phyloP scores from a whole-genome alignment of 1,140 invertebrate species.

The Psilanteris sp. region DNA sequence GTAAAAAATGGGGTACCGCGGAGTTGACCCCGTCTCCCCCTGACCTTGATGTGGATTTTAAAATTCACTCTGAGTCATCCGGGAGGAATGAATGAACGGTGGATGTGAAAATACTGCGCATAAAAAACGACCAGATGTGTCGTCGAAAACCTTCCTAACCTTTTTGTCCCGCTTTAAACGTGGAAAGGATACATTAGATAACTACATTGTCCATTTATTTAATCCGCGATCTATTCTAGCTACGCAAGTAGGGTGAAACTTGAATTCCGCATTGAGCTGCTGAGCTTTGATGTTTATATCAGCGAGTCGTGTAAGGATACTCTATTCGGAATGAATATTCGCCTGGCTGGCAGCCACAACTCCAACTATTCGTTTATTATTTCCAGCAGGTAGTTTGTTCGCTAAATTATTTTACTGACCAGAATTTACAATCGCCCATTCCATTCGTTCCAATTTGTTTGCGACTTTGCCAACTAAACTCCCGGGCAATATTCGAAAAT shows the following conservation, averaged over 20 bases:
- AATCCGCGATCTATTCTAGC: neutral
- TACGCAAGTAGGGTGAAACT: too few species aligned
- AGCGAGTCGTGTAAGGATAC: too few species aligned
- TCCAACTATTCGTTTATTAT: too few species aligned
- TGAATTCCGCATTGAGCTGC: neutral
- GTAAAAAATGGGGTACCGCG: slow-evolving; percentile 9
- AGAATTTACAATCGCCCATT: too few species aligned
- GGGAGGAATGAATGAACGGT: slow-evolving; percentile 12
- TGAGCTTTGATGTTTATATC: neutral
- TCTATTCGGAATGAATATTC: too few species aligned
- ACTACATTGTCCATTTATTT: neutral
- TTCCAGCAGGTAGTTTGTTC: too few species aligned
- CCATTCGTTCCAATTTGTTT: too few species aligned
- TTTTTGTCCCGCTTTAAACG: neutral
- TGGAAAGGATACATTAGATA: neutral
- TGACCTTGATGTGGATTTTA: slow-evolving; percentile 15
- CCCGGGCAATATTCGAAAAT: too few species aligned
- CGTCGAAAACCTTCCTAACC: too few species aligned
- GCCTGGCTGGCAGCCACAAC: too few species aligned
- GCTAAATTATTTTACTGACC: too few species aligned
- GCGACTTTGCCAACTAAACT: too few species aligned
- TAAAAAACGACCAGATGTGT: slow-evolving; percentile 12
- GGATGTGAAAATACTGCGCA: neutral
- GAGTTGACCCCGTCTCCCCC: slow-evolving; percentile 3
- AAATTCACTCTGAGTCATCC: slow-evolving; percentile 5